Evolutionary conservation across 2,888 invertebrate species (phyloP).

Genomic region (Watsonalla cultraria): DNA sequence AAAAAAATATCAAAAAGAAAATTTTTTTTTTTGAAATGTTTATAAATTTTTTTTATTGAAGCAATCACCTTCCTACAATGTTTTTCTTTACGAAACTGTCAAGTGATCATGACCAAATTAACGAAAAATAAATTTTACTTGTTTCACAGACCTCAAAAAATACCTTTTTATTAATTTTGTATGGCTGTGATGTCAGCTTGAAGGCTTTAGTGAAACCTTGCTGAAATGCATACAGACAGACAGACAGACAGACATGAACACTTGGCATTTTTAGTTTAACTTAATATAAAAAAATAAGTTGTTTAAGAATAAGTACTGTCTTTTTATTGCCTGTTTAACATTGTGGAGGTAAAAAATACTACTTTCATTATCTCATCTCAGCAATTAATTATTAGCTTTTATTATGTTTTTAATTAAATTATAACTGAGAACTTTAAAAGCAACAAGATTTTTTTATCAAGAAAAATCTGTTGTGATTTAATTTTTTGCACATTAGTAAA

Average conservation of each 20-base stretch:
- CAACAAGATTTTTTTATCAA: too few species aligned
- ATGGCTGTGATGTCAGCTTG: slow-evolving; percentile 71
- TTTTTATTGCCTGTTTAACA: slow-evolving; percentile 11
- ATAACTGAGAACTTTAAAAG: too few species aligned
- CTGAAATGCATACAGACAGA: background rate
- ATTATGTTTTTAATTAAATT: too few species aligned
- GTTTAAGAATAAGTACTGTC: slow-evolving; percentile 53
- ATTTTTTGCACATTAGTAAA: too few species aligned
- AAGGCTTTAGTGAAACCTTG: slow-evolving; percentile 15
- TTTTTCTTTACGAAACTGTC: background rate
- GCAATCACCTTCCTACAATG: background rate
- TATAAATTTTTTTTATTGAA: background rate
- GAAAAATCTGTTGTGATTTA: too few species aligned
- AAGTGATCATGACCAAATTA: background rate
- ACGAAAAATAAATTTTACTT: background rate
- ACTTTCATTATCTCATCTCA: background rate
- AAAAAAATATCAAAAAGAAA: background rate
- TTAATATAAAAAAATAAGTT: slow-evolving; percentile 66
- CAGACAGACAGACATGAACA: slow-evolving; percentile 39
- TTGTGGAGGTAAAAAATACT: background rate
- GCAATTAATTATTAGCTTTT: too few species aligned
- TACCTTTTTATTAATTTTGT: too few species aligned
- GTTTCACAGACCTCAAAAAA: slow-evolving; percentile 30
- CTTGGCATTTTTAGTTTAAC: slow-evolving; percentile 54
- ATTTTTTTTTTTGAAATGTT: background rate